A percentile compares a stretch with the other conserved stretches of the same genome.
These are phyloP conservation scores for Scotopteryx bipunctaria DNA, from an alignment of 2,888 invertebrate genomes.

Conservation along the genomic window DNA sequence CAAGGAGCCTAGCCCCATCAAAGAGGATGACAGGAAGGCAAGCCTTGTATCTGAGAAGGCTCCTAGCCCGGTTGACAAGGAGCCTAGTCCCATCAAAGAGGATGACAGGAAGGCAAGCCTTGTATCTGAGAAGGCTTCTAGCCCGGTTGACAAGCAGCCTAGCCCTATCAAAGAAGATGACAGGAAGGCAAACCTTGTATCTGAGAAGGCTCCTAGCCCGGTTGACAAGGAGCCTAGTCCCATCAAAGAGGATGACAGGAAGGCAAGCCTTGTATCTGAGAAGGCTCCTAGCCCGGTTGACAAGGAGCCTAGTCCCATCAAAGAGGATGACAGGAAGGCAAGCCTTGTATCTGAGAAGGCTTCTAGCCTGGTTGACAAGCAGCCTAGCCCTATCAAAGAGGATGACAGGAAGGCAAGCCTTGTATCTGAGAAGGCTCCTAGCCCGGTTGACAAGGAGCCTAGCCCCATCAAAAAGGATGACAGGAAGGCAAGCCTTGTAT, in stretches of 20 bases:
- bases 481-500: constrained; percentile 16
- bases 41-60: background rate
- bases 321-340: background rate
- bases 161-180: too few species aligned
- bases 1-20: background rate
- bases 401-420: constrained; percentile 1
- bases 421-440: background rate
- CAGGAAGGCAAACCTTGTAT: too few species aligned
- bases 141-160: too few species aligned
- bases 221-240: background rate
- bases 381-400: background rate
- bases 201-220: constrained; percentile 17
- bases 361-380: constrained; percentile 15
- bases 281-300: background rate
- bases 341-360: constrained; percentile 21
- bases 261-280: constrained; percentile 10
- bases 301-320: constrained; percentile 17
- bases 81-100: background rate
- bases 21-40: background rate
- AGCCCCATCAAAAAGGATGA: constrained; percentile 6
- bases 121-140: constrained; percentile 6
- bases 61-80: background rate
- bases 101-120: background rate
- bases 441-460: background rate
- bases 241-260: constrained; percentile 7